Percentiles rank a stretch among this genome's conserved stretches.
Conservation (phyloP, 2,888 invertebrate species). For the Matsumyia berberina region DNA sequence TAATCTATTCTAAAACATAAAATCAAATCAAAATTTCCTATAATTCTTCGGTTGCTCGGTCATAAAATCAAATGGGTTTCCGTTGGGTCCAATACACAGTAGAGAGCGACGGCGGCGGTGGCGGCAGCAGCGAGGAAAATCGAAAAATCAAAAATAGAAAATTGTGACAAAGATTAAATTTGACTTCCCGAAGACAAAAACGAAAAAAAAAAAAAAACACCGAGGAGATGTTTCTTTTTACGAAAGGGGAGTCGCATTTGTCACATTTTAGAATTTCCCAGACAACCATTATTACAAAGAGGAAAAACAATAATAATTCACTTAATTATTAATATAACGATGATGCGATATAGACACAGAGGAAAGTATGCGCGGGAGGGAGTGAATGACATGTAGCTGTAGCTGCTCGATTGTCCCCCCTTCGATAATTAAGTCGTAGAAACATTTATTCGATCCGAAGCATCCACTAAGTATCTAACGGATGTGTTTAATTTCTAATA, state of each 20-base stretch:
- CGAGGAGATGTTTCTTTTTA: conserved; percentile 40
- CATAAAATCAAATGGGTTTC: conserved; percentile 76
- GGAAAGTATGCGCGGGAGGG: not conserved
- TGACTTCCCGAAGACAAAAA: conserved; percentile 64
- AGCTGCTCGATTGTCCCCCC: conserved; percentile 11
- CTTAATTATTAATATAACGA: conserved; percentile 67
- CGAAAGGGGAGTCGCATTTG: conserved; percentile 72
- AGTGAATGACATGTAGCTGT: not conserved
- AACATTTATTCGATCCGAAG: conserved; percentile 50
- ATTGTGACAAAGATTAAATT: conserved; percentile 75
- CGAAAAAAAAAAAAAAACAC: conserved; percentile 28
- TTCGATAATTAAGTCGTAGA: conserved; percentile 61
- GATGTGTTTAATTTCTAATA: conserved; percentile 65
- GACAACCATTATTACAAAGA: conserved; percentile 51
- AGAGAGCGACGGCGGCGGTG: conserved; percentile 1
- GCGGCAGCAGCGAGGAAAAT: conserved; percentile 35
- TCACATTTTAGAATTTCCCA: conserved; percentile 70
- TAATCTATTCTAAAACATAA: conserved; percentile 77
- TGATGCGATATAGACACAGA: conserved; percentile 36
- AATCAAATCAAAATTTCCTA: conserved; percentile 76
- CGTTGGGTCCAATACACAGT: conserved; percentile 64
- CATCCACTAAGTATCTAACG: conserved; percentile 60
- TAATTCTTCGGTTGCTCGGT: conserved; percentile 75
- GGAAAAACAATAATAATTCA: conserved; percentile 65
- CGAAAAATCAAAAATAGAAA: conserved; percentile 75